phyloP scores from a whole-genome alignment of 2,113 vertebrate species.

The Mormyrus iriodes region DNA sequence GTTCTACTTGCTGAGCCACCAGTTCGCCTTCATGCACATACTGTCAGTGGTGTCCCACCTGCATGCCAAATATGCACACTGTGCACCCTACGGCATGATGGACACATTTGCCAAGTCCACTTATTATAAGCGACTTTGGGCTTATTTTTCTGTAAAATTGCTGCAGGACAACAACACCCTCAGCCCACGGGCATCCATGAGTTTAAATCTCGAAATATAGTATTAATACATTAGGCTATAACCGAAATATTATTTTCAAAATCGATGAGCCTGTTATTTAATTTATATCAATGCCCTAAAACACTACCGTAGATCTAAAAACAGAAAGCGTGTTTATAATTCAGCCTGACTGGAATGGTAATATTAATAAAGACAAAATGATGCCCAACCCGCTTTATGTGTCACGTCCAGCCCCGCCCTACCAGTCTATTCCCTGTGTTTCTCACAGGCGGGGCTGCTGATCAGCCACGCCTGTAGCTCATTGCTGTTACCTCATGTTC shows the following conservation, averaged over 20 bases:
- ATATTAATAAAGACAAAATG: neutral
- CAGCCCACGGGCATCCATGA: neutral
- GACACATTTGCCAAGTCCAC: neutral
- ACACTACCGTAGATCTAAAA: neutral
- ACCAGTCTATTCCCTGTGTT: too few relatives aligned
- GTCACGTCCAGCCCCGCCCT: too few relatives aligned
- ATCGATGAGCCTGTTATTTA: neutral
- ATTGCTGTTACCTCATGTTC: too few relatives aligned
- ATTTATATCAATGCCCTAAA: neutral
- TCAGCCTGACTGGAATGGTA: neutral
- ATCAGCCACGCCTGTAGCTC: too few relatives aligned
- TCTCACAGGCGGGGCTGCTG: too few relatives aligned
- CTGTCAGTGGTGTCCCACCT: neutral
- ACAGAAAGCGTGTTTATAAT: neutral
- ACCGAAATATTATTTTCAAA: neutral
- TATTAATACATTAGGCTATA: neutral
- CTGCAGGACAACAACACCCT: neutral
- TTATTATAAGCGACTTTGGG: neutral
- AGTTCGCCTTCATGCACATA: neutral
- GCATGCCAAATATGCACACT: neutral
- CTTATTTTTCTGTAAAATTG: neutral
- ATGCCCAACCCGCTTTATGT: neutral
- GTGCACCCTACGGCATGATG: neutral
- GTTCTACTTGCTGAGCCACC: neutral
- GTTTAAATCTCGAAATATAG: neutral